These are phyloP conservation scores for Heloderma charlesbogerti DNA, from an alignment of 2,113 vertebrate species.

Conservation along the genomic window DNA sequence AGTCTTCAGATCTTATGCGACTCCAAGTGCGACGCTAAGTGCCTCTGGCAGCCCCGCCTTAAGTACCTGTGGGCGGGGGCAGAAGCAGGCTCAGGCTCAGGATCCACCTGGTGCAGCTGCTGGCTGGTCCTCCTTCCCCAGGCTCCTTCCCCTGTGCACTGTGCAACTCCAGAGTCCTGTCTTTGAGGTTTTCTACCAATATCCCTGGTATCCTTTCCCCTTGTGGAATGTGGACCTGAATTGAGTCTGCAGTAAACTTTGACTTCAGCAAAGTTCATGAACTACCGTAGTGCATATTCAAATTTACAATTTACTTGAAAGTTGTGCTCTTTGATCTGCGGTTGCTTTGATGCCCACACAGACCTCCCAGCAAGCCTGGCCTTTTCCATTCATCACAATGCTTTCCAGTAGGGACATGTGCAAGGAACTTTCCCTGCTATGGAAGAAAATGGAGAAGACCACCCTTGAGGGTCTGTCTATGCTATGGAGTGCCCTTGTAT, in stretches of 20 bases:
- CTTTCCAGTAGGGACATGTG: not conserved
- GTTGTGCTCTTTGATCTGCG: not conserved
- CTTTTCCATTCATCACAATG: not conserved
- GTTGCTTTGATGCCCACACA: not conserved
- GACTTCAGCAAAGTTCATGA: constrained; percentile 2
- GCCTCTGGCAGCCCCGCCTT: too few species aligned
- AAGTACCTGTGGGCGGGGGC: too few species aligned
- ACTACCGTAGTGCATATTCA: not conserved
- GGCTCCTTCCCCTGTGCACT: too few species aligned
- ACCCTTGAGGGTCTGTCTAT: too few species aligned
- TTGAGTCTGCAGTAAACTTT: not conserved
- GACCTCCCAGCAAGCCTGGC: not conserved
- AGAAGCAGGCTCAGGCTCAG: too few species aligned
- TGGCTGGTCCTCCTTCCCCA: too few species aligned
- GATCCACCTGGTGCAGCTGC: too few species aligned
- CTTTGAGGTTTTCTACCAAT: not conserved
- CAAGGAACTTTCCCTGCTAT: not conserved
- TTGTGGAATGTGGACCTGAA: constrained; percentile 5
- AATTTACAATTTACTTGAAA: constrained; percentile 3
- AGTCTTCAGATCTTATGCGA: too few species aligned
- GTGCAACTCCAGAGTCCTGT: constrained; percentile 20
- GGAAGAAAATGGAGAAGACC: not conserved
- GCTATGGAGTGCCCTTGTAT: not conserved
- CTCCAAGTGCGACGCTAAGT: too few species aligned
- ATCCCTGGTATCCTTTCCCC: not conserved